phyloP scores from a whole-genome alignment of 2,797 vertebrate genomes.

The Sandelia bainsii region DNA sequence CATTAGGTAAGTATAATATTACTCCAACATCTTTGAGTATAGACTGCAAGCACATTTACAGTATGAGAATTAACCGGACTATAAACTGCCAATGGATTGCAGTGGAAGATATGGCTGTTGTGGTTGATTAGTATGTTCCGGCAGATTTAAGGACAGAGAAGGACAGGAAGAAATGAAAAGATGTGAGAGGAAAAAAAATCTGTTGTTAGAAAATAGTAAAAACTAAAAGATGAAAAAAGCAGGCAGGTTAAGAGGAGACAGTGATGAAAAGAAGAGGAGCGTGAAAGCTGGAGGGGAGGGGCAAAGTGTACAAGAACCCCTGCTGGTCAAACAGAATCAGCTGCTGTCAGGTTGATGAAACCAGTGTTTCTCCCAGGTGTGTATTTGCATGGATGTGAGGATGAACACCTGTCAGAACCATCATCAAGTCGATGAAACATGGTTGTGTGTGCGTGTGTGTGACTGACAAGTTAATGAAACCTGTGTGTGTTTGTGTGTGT shows the following conservation, averaged over 20 bases:
- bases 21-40: background rate
- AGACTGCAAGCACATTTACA: background rate
- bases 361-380: slow-evolving; percentile 23
- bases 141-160: background rate
- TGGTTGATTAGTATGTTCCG: background rate
- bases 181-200: background rate
- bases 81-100: background rate
- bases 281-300: background rate
- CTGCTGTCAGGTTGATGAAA: slow-evolving; percentile 36
- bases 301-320: slow-evolving; percentile 17
- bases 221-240: slow-evolving; percentile 5
- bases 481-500: slow-evolving; percentile 14
- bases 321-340: slow-evolving; percentile 40
- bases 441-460: background rate
- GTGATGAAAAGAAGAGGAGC: slow-evolving; percentile 2
- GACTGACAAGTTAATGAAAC: slow-evolving; percentile 10
- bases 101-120: background rate
- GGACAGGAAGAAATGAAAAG: background rate
- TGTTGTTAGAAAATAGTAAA: background rate
- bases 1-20: background rate
- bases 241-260: background rate
- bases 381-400: slow-evolving; percentile 39
- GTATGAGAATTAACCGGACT: background rate
- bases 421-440: slow-evolving; percentile 30
- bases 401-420: slow-evolving; percentile 47